Evolutionary conservation across 2,113 vertebrate genomes (phyloP).

Genomic region (Istiophorus platypterus): DNA sequence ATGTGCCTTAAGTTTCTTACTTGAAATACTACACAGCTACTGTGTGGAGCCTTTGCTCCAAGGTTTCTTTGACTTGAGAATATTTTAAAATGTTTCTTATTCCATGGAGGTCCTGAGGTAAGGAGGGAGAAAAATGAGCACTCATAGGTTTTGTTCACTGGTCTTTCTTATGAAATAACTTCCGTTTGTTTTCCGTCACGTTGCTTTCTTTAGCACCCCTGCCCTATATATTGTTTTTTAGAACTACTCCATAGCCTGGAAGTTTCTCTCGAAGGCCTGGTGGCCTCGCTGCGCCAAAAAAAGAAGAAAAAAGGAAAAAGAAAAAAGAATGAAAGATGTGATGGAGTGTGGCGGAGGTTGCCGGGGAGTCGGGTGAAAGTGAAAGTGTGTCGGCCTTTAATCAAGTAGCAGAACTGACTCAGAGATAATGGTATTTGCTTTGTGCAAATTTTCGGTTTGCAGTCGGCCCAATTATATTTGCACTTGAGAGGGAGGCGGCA

Average conservation of each 20-base stretch:
- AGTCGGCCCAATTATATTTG: constrained; percentile 52
- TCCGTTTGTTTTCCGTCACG: not conserved
- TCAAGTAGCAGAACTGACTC: constrained; percentile 53
- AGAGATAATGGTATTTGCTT: constrained; percentile 60
- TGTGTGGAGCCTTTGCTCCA: not conserved
- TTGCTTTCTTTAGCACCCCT: not conserved
- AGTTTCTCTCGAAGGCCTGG: not conserved
- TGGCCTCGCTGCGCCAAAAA: not conserved
- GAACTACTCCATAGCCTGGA: not conserved
- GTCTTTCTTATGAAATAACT: not conserved
- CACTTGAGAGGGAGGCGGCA: constrained; percentile 19
- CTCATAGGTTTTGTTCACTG: not conserved
- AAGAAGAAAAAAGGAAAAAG: too few species aligned
- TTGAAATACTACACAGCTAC: too few species aligned
- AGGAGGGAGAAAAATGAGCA: not conserved
- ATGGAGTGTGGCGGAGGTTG: not conserved
- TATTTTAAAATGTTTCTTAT: not conserved
- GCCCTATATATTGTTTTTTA: not conserved
- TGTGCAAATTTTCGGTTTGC: constrained; percentile 45
- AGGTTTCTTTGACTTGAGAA: not conserved
- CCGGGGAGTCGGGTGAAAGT: not conserved
- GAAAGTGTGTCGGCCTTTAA: constrained; percentile 44
- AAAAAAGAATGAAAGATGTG: too few species aligned
- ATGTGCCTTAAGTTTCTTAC: too few species aligned
- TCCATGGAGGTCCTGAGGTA: not conserved